Evolutionary conservation across 1,140 invertebrate species (phyloP), one percentile per base, ranked within the genome.

Genomic region (Musca vetustissima): DNA sequence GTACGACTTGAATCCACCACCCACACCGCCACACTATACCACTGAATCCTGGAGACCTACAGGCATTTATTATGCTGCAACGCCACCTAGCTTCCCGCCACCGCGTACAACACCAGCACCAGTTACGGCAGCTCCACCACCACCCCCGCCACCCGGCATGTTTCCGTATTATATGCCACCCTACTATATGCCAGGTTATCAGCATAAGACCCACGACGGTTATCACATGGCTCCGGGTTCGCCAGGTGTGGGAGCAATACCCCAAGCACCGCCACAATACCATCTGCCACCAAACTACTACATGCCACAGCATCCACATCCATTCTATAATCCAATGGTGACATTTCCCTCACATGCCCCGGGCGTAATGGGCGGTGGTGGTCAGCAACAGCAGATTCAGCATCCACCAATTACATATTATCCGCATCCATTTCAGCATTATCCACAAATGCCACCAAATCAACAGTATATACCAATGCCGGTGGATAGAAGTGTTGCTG

Each of bases 1-100:
- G 50, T 21, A 67, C 9, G 64, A 67, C 4, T 70, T 66, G 25
- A 67, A 66, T 25, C 47, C 64, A 25, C 66, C 66, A 66, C 52
- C 65, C 36, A 67, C 65, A 50, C 55, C 64, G 32, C 59, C 50
- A 25, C 64, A 55, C 65, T 73, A 73, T 47, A 65, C 43, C 22
- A 52, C 24, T 14, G 64, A 64, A 21, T 53, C 22, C 72, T 74
- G 28, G 48, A 72, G 74, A 68, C 74, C 73, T 57, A 64, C 64
- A 68, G 48, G 66, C n/a, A 70, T 55, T 43, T 50, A 67, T 48
- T 61, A 61, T 36, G 57, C 57, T 11, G 74, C 73, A n/a, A 77
- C 77, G 13, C 77, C 77, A 64, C 78, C 78, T n/a, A 76, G 76
- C 49, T 70, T 78, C 66, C 78, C 78, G 64, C 78, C 78, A 67